Conservation (phyloP, 2,797 vertebrate species). For the Toxotes lorentzi region DNA sequence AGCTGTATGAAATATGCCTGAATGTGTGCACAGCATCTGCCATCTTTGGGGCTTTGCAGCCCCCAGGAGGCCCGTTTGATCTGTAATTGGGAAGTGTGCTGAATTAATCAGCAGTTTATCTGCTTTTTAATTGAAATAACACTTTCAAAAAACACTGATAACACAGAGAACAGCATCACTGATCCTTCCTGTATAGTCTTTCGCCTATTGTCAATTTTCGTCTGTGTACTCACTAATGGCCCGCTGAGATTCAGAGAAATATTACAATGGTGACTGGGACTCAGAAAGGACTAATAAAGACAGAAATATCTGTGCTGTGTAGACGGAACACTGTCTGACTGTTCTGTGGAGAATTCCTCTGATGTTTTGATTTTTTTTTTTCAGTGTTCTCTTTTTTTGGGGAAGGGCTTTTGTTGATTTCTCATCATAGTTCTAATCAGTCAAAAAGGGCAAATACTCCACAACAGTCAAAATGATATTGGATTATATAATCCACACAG, state of each 20-base stretch:
- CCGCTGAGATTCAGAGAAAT: constrained; percentile 62
- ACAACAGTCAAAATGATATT: constrained; percentile 19
- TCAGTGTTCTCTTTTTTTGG: constrained; percentile 9
- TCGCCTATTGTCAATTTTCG: constrained; percentile 62
- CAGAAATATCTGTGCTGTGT: constrained; percentile 43
- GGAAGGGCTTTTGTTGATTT: constrained; percentile 5
- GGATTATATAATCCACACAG: constrained; percentile 59
- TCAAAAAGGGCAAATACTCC: constrained; percentile 29
- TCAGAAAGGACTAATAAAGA: constrained; percentile 55
- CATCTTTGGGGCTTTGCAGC: constrained; percentile 91
- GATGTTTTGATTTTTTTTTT: constrained; percentile 21
- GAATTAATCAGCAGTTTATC: constrained; percentile 99
- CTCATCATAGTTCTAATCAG: constrained; percentile 22
- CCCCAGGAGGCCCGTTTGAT: constrained; percentile 95
- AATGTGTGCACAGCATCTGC: constrained; percentile 96
- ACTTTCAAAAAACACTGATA: constrained; percentile 87
- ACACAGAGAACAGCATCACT: constrained; percentile 87
- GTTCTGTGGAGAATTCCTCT: constrained; percentile 56
- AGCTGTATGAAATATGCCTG: constrained; percentile 93
- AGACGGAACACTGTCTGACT: constrained; percentile 46
- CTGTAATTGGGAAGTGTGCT: constrained; percentile 98
- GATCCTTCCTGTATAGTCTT: constrained; percentile 77
- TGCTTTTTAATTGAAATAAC: constrained; percentile 94
- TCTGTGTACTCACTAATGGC: constrained; percentile 68
- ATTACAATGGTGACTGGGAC: constrained; percentile 49